These are phyloP conservation scores for Drosophila austrosaltans DNA, from an alignment of 2,888 invertebrate species.

Conservation along the genomic window DNA sequence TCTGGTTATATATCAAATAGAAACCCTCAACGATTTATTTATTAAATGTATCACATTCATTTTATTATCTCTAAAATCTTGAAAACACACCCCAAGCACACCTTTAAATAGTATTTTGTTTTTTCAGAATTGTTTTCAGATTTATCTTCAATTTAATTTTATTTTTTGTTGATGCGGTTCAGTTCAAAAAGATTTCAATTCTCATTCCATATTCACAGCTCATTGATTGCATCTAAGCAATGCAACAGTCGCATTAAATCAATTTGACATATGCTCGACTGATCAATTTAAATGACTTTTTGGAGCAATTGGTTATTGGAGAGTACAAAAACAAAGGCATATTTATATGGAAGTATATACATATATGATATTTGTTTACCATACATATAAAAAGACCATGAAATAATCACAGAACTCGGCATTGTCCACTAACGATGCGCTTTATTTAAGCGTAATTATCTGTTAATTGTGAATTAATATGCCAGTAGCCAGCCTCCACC, in stretches of 20 bases:
- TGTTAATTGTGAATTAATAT: constrained; percentile 68
- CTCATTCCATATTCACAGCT: constrained; percentile 60
- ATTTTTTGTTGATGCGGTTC: constrained; percentile 61
- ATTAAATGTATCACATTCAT: not conserved
- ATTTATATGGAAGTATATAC: too few species aligned
- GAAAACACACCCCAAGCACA: not conserved
- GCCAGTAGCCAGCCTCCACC: constrained; percentile 17
- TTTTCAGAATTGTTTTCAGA: constrained; percentile 5
- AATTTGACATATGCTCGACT: constrained; percentile 68
- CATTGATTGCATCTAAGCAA: constrained; percentile 53
- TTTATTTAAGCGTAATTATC: constrained; percentile 45
- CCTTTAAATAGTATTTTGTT: not conserved
- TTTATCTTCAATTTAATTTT: constrained; percentile 41
- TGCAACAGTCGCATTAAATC: constrained; percentile 60
- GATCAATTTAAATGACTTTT: constrained; percentile 34
- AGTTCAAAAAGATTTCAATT: constrained; percentile 63
- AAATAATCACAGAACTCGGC: constrained; percentile 35
- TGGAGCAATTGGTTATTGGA: constrained; percentile 31
- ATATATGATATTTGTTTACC: not conserved
- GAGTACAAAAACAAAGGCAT: not conserved
- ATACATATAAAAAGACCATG: constrained; percentile 23
- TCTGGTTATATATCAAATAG: not conserved
- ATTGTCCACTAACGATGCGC: constrained; percentile 34
- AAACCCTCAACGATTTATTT: not conserved
- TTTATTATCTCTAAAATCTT: not conserved